Conservation (phyloP, 2,888 invertebrate species). For the Tachystola acroxantha region DNA sequence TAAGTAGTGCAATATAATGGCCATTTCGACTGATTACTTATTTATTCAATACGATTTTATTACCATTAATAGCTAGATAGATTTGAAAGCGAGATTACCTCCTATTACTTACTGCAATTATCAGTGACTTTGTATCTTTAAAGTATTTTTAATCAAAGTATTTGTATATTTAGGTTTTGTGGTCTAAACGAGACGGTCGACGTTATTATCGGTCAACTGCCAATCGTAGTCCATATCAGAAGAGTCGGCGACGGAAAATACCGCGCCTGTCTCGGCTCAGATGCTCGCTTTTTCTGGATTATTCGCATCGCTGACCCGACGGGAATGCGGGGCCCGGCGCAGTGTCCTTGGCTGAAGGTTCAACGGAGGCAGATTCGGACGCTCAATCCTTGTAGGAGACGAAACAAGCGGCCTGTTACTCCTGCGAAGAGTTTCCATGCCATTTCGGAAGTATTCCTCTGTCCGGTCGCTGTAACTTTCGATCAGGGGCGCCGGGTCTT, state of each 20-base stretch:
- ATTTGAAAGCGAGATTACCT: too few species aligned
- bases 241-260: conserved; percentile 73
- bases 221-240: conserved; percentile 67
- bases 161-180: too few species aligned
- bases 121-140: too few species aligned
- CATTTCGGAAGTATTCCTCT: conserved; percentile 65
- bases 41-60: too few species aligned
- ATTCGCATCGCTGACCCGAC: conserved; percentile 70
- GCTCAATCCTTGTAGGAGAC: conserved; percentile 88
- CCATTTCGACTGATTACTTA: too few species aligned
- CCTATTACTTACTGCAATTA: too few species aligned
- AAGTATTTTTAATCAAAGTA: too few species aligned
- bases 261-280: conserved; percentile 75
- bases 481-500: conserved; percentile 86
- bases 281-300: conserved; percentile 68
- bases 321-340: conserved; percentile 67
- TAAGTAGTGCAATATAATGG: too few species aligned
- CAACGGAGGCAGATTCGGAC: conserved; percentile 88
- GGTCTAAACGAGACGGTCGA: conserved; percentile 64
- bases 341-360: conserved; percentile 80
- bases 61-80: too few species aligned
- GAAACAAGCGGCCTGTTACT: conserved; percentile 84
- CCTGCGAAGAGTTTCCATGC: conserved; percentile 66
- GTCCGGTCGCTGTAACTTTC: conserved; percentile 82
- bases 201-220: conserved; percentile 48